Evolutionary conservation across 2,888 invertebrate species (phyloP), one percentile per base, ranked within the genome.

Genomic region (Philaethria dido): DNA sequence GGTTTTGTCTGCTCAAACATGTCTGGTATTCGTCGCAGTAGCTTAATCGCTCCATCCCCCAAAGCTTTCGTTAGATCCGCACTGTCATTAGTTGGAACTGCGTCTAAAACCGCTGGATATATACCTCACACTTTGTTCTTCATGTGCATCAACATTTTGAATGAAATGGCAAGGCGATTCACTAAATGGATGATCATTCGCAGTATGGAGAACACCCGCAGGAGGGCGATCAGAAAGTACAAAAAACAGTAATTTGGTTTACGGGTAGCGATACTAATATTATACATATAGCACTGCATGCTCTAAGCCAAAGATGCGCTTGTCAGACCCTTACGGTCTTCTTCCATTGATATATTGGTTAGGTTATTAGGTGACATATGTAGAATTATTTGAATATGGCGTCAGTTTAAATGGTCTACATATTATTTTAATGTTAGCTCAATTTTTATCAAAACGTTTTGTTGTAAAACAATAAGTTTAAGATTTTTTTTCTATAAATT

Each of bases 1-100:
- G 98, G 97, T 1, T 97, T 96, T 75, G 98, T 99, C 0, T 97
- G 97, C 22, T 98, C 98, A 0, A 98, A 98, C 80, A 97, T 98
- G 97, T 95, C 96, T 11, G 96, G 97, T 77, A 96, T 98, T 68
- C 93, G 94, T n/a, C 93, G 93, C 45, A 93, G 95, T 33, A 94
- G 95, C 0, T 93, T 95, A 86, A 94, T 97, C 89, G 96, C 97
- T 0, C 97, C 97, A 0, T 93, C 95, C 0, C 94, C 97, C 0
- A 93, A 95, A 52, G 93, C 88, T 42, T 98, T 94, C 82, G 97
- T 97, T 39, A 92, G 93, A 65, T 94, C 95, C 0, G 95, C 97
- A 0, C 83, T 97, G 1, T 93, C 92, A 65, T 94, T 96, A 1
- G 93, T 97, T 9, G 97, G 97, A 1, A 94, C 96, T 50, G 92